Conservation (phyloP, 2,797 vertebrate genomes). For the Notamacropus eugenii region DNA sequence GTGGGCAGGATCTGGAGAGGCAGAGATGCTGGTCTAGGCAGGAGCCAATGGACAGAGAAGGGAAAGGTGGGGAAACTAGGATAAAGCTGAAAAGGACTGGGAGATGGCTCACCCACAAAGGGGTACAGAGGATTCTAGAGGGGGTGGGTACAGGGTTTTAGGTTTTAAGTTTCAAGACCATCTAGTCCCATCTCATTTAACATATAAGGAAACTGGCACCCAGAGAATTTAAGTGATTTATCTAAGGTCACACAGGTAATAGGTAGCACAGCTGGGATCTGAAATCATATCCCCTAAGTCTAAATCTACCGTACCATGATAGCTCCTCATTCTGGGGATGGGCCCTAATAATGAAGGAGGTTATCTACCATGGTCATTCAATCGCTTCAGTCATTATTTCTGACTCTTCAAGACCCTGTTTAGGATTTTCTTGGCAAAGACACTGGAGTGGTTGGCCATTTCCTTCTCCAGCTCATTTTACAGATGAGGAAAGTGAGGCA, state of each 20-base stretch:
- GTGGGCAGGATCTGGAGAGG: background rate
- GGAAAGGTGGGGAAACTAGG: background rate
- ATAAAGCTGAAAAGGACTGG: background rate
- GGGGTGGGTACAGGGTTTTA: background rate
- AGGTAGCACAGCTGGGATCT: background rate
- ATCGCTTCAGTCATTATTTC: background rate
- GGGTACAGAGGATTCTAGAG: background rate
- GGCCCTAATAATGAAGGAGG: background rate
- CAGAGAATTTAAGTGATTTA: background rate
- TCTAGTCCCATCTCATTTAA: background rate
- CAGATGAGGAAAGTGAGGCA: background rate
- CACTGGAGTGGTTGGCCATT: background rate
- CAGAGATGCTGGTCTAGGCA: background rate
- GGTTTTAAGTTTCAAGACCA: background rate
- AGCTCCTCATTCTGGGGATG: background rate
- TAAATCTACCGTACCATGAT: background rate
- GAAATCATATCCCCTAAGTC: background rate
- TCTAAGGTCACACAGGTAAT: background rate
- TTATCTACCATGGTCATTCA: background rate
- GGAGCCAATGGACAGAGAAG: background rate
- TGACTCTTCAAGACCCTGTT: background rate
- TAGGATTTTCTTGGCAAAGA: background rate
- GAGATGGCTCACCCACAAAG: background rate
- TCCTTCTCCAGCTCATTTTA: background rate
- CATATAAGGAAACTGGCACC: background rate